These are phyloP conservation scores for Pygocentrus nattereri DNA, from an alignment of 2,797 vertebrate genomes.

Conservation along the genomic window DNA sequence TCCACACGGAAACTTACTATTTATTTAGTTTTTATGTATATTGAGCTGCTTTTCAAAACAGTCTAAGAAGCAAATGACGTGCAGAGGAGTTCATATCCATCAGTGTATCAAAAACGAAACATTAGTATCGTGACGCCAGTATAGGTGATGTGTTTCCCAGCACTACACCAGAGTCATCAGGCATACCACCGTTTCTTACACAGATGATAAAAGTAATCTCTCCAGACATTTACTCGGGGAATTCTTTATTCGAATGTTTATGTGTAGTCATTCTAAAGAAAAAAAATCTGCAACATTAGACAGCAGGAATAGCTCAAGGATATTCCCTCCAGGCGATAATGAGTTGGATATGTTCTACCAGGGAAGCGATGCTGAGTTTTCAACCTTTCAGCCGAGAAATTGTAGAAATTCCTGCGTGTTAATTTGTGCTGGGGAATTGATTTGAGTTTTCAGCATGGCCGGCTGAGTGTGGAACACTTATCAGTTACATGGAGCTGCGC, in stretches of 20 bases:
- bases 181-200: too few species aligned
- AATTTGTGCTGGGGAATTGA: neutral
- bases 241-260: constrained; percentile 34
- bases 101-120: too few species aligned
- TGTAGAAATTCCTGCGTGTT: neutral
- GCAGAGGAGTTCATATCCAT: too few species aligned
- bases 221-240: constrained; percentile 3
- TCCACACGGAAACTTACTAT: too few species aligned
- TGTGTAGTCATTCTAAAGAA: neutral
- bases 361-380: neutral
- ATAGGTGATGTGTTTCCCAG: too few species aligned
- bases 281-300: neutral
- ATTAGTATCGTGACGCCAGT: too few species aligned
- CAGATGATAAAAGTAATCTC: constrained; percentile 21
- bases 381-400: neutral
- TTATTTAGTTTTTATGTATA: too few species aligned
- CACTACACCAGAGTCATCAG: too few species aligned
- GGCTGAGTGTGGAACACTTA: neutral
- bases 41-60: too few species aligned
- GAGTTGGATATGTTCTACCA: neutral
- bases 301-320: neutral
- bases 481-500: neutral
- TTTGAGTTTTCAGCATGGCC: constrained; percentile 15
- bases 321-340: constrained; percentile 4
- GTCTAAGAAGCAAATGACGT: too few species aligned